Evolutionary conservation across 2,797 vertebrate genomes (phyloP).

Genomic region (Onychomys torridus): DNA sequence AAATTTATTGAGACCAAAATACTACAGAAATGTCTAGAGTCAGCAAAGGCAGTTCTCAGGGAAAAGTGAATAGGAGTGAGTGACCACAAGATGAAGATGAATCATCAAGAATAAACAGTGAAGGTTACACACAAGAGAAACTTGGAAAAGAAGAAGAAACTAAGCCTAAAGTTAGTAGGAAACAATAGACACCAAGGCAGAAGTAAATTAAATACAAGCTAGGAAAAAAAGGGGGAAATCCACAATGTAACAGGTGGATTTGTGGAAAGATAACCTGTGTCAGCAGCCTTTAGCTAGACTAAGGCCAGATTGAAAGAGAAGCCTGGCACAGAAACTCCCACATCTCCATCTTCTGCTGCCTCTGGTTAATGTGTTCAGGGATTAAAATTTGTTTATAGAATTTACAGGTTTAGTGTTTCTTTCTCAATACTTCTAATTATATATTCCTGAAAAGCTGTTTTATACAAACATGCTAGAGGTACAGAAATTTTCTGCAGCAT

Average conservation of each 20-base stretch:
- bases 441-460: constrained; percentile 18
- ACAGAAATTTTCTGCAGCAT: background rate
- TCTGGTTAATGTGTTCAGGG: background rate
- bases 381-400: background rate
- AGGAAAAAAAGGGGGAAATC: background rate
- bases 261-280: background rate
- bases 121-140: background rate
- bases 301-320: background rate
- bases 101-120: background rate
- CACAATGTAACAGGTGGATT: background rate
- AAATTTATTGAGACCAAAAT: background rate
- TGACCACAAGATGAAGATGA: background rate
- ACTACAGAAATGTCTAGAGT: background rate
- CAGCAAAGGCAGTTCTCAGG: background rate
- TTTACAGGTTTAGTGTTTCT: constrained; percentile 5
- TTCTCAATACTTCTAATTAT: constrained; percentile 35
- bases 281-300: background rate
- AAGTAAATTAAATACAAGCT: background rate
- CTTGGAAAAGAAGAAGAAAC: background rate
- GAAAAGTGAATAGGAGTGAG: background rate
- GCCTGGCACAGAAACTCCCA: background rate
- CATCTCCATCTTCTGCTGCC: background rate
- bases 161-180: background rate
- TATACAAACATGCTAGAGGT: background rate
- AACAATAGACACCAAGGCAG: background rate